A percentile compares a stretch with the other conserved stretches of the same genome.
These are phyloP conservation scores for Himalopsyche anomala DNA, from an alignment of 2,888 invertebrate species.

Conservation along the genomic window DNA sequence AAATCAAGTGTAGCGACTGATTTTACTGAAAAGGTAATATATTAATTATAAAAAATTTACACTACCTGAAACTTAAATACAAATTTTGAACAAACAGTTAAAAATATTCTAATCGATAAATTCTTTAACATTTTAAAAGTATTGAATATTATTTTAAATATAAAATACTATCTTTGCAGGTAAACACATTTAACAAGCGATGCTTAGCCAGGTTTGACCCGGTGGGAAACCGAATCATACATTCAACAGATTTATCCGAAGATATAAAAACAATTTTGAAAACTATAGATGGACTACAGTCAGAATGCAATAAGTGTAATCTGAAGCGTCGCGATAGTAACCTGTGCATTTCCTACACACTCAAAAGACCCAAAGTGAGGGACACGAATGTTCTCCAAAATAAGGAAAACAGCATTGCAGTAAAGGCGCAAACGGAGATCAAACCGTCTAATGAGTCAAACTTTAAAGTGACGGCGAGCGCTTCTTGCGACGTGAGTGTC, in stretches of 20 bases:
- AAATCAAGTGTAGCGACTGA: conserved; percentile 41
- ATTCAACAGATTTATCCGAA: conserved; percentile 58
- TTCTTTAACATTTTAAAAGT: too few species aligned
- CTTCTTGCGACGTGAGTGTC: conserved; percentile 44
- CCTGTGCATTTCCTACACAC: conserved; percentile 61
- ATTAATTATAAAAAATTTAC: neutral
- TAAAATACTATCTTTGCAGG: conserved; percentile 46
- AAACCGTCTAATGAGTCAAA: conserved; percentile 1
- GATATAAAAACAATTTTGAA: conserved; percentile 64
- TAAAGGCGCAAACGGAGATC: neutral
- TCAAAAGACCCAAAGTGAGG: conserved; percentile 55
- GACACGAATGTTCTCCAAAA: neutral
- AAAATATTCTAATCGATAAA: too few species aligned
- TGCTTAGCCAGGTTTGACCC: conserved; percentile 57
- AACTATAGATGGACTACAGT: conserved; percentile 63
- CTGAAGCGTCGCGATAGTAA: conserved; percentile 59
- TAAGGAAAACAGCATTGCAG: neutral
- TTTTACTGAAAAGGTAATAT: conserved; percentile 55
- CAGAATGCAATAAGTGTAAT: conserved; percentile 60
- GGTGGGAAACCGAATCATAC: conserved; percentile 61
- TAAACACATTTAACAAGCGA: conserved; percentile 50
- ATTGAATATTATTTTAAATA: too few species aligned
- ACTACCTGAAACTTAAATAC: neutral
- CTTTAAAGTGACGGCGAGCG: neutral
- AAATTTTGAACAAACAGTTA: neutral